Percentiles rank a stretch among this genome's conserved stretches.
phyloP scores from a whole-genome alignment of 2,113 vertebrate genomes.

The Barnardius zonarius region DNA sequence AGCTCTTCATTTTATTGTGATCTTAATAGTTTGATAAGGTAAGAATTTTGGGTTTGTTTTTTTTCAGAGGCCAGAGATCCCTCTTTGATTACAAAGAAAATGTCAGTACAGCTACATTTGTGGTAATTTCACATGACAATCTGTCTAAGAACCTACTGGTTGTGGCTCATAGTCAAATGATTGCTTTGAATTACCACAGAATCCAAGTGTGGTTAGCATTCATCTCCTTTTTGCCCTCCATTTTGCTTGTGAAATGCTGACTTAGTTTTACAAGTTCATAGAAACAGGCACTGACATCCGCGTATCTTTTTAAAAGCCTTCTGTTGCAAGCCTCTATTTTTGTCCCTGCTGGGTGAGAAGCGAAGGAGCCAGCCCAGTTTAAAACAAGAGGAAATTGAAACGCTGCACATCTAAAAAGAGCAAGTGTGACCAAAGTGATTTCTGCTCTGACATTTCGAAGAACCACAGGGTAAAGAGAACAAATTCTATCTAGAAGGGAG shows the following conservation, averaged over 20 bases:
- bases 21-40: background rate
- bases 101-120: background rate
- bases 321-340: constrained; percentile 47
- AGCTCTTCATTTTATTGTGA: background rate
- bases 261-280: background rate
- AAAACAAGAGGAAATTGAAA: constrained; percentile 28
- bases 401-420: constrained; percentile 39
- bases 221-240: background rate
- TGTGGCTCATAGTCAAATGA: accelerated
- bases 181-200: background rate
- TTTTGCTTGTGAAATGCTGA: background rate
- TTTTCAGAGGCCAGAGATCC: background rate
- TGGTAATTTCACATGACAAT: background rate
- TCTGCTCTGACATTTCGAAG: constrained; percentile 34
- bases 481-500: background rate
- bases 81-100: background rate
- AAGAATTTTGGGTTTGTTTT: background rate
- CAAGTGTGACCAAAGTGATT: constrained; percentile 49
- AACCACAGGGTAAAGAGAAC: background rate
- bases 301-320: background rate
- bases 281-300: constrained; percentile 8
- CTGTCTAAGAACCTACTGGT: background rate
- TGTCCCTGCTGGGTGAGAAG: constrained; percentile 13
- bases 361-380: constrained; percentile 5
- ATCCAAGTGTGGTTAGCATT: background rate